phyloP scores from a whole-genome alignment of 1,140 invertebrate species.

The Zaprionus kolodkinae region DNA sequence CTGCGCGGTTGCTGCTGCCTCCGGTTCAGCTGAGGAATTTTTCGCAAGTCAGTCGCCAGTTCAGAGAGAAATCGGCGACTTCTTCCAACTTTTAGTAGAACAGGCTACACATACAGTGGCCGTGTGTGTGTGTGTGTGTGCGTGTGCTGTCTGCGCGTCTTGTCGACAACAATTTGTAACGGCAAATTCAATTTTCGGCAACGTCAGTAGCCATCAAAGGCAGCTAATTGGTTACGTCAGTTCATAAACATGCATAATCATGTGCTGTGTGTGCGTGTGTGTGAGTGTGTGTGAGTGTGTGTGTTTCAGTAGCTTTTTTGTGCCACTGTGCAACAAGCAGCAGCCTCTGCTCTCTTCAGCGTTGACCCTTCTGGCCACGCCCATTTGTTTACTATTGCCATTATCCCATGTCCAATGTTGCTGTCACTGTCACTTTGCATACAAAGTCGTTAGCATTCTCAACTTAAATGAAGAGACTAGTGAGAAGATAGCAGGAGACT shows the following conservation, averaged over 20 bases:
- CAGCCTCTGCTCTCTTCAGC: not conserved
- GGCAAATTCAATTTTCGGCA: slow-evolving; percentile 57
- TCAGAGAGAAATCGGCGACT: slow-evolving; percentile 15
- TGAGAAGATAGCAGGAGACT: not conserved
- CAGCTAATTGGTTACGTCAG: slow-evolving; percentile 54
- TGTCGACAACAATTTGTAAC: slow-evolving; percentile 36
- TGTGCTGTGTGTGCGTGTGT: not conserved
- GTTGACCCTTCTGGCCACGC: slow-evolving; percentile 37
- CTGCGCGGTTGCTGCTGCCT: slow-evolving; percentile 7
- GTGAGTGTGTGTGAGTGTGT: not conserved
- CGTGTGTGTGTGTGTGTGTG: slow-evolving; percentile 8
- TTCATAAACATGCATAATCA: slow-evolving; percentile 54
- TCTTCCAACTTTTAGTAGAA: slow-evolving; percentile 21
- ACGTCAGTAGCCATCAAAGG: slow-evolving; percentile 33
- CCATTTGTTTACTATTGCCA: slow-evolving; percentile 45
- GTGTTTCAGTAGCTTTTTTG: slow-evolving; percentile 26
- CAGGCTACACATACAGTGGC: not conserved
- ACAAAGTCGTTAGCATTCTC: slow-evolving; percentile 57
- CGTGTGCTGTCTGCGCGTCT: slow-evolving; percentile 23
- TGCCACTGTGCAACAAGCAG: slow-evolving; percentile 44
- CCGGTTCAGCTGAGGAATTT: slow-evolving; percentile 47
- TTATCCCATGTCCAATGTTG: slow-evolving; percentile 36
- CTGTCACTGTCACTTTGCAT: slow-evolving; percentile 67
- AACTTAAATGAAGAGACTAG: not conserved
- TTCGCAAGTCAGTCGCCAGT: slow-evolving; percentile 49